phyloP scores from a whole-genome alignment of 2,113 vertebrate genomes.

The Polypterus senegalus region DNA sequence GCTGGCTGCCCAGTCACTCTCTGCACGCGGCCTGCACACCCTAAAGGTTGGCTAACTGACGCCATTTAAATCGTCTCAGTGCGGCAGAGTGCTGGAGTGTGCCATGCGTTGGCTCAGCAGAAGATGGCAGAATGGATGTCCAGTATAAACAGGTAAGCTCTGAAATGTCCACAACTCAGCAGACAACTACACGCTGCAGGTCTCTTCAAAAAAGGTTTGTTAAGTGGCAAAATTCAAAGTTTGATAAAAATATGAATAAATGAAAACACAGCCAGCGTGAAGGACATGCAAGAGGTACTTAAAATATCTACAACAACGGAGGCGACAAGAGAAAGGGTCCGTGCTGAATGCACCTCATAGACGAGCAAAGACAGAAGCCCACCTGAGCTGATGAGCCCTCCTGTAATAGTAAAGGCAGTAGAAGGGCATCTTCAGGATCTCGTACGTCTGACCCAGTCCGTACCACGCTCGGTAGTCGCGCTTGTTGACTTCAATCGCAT shows the following conservation, averaged over 20 bases:
- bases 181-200: too few relatives aligned
- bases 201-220: too few relatives aligned
- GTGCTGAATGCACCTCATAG: neutral
- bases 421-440: conserved; percentile 98
- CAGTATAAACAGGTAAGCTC: too few relatives aligned
- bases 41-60: too few relatives aligned
- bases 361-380: conserved; percentile 1
- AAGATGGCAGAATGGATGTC: too few relatives aligned
- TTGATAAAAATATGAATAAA: neutral
- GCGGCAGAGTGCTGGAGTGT: too few relatives aligned
- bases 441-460: conserved; percentile 91
- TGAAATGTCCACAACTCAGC: too few relatives aligned
- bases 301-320: neutral
- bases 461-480: conserved; percentile 97
- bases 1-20: too few relatives aligned
- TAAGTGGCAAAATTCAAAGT: too few relatives aligned
- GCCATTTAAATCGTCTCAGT: too few relatives aligned
- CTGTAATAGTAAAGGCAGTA: conserved; percentile 97
- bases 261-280: neutral
- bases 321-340: neutral
- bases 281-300: neutral
- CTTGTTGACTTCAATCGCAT: conserved; percentile 97
- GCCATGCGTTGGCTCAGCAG: too few relatives aligned
- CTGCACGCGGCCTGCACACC: too few relatives aligned
- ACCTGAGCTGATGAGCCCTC: conserved; percentile 94